Evolutionary conservation across 2,888 invertebrate species (phyloP).

Genomic region (Cantharis rufa): DNA sequence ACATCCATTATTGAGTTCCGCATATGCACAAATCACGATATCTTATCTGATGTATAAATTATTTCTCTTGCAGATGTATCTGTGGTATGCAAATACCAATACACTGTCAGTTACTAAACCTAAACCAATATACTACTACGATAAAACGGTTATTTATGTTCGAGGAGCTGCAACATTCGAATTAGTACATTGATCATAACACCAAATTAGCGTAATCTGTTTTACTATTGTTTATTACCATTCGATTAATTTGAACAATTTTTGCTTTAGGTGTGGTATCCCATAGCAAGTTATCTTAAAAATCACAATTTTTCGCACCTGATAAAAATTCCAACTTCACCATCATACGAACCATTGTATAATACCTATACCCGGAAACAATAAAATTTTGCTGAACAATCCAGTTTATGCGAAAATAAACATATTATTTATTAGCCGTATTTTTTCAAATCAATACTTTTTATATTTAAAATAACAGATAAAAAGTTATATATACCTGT

Average conservation of each 20-base stretch:
- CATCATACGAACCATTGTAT: neutral
- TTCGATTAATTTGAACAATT: slow-evolving; percentile 33
- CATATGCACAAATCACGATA: slow-evolving; percentile 39
- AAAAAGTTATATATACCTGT: neutral
- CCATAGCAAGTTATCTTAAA: neutral
- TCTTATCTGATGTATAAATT: slow-evolving; percentile 42
- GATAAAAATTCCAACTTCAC: neutral
- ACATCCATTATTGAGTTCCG: slow-evolving; percentile 20
- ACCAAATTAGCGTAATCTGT: slow-evolving; percentile 40
- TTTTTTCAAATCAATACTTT: neutral
- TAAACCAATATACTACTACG: slow-evolving; percentile 37
- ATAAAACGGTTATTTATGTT: slow-evolving; percentile 41
- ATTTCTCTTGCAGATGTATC: slow-evolving; percentile 39
- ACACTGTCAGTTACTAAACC: slow-evolving; percentile 38
- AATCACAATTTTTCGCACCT: neutral
- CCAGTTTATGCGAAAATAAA: neutral
- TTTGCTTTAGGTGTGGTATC: neutral
- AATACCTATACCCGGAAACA: neutral
- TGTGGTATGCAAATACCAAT: slow-evolving; percentile 36
- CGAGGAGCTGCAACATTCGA: slow-evolving; percentile 36
- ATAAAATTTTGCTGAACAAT: neutral
- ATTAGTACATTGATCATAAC: slow-evolving; percentile 41
- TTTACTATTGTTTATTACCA: slow-evolving; percentile 35
- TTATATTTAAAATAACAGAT: neutral
- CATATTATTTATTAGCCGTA: neutral